Base-by-base conservation (phyloP, 1,140 invertebrate species). In the Riptortus pedestris region DNA sequence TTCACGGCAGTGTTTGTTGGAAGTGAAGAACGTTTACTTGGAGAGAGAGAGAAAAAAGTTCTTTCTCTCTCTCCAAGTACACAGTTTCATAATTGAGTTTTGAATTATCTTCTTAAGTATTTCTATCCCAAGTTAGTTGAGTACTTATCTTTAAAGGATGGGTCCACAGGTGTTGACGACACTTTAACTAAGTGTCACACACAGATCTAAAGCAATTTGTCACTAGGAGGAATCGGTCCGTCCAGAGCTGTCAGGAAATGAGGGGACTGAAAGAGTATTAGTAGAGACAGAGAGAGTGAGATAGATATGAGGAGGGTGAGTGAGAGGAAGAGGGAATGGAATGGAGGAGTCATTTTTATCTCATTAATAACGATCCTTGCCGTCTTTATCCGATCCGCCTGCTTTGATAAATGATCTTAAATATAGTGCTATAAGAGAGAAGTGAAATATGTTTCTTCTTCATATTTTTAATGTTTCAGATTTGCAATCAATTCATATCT, bases 331-430 rank as follows among this genome's bases (percentile, higher is more conserved):
- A 38, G 31, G 31, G 31, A 38, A 14, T 38, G 20, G 18, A 38
- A 14, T 7, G 48, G 11, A 9, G 24, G 20, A 55, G 51, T 24
- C 51, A 55, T 55, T 55, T 55, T 55, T 55, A 55, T 55, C 51
- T 55, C 51, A 55, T 55, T 55, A 55, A 55, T 55, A 55, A 55
- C 24, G 51, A 55, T 24, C 51, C 51, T 2, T 14, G 22, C 51
- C 51, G 51, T 27, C 51, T 55, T 55, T 55, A 55, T 55, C 51
- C 51, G 51, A 55, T 55, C 51, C 51, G 22, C 1, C 24, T 12
- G 7, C 22, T 24, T 22, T 55, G 51, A 55, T 55, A 55, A 55
- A 55, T 55, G 51, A 26, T 55, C 24, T 55, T 24, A 18, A 55
- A 55, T 55, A 55, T 55, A 38, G 31, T 38, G 31, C 5, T 38